phyloP scores from a whole-genome alignment of 2,888 invertebrate species.

The Trilocha varians region DNA sequence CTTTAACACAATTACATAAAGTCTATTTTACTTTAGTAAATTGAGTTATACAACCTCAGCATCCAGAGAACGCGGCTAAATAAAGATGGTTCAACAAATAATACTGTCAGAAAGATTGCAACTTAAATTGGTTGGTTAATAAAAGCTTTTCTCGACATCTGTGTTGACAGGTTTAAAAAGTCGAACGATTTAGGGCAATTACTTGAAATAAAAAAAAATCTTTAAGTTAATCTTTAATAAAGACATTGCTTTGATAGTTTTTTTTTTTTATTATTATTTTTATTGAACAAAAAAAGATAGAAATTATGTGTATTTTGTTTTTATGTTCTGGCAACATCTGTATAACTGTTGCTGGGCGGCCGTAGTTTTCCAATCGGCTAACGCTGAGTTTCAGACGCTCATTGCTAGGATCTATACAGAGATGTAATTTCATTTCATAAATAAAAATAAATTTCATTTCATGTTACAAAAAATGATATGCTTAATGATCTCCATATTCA shows the following conservation, averaged over 20 bases:
- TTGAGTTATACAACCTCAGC: conserved; percentile 14
- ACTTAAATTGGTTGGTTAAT: conserved; percentile 29
- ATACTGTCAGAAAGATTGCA: conserved; percentile 21
- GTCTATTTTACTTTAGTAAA: conserved; percentile 4
- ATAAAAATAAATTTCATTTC: not conserved
- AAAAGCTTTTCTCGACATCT: conserved; percentile 17
- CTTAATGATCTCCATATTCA: too few relatives aligned
- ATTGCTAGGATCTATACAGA: conserved; percentile 21
- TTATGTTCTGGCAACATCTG: conserved; percentile 29
- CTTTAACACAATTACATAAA: conserved; percentile 5
- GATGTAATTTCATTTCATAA: conserved; percentile 24
- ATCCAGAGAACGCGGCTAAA: conserved; percentile 25
- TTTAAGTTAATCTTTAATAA: too few relatives aligned
- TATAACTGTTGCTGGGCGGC: conserved; percentile 65
- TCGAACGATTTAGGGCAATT: too few relatives aligned
- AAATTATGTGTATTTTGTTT: not conserved
- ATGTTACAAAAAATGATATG: not conserved
- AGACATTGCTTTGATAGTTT: too few relatives aligned
- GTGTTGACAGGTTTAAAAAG: conserved; percentile 16
- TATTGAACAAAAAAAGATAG: not conserved
- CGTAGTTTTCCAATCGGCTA: conserved; percentile 20
- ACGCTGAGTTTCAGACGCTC: not conserved
- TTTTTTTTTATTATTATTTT: not conserved
- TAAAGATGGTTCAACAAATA: conserved; percentile 14
- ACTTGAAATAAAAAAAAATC: too few relatives aligned